These are phyloP conservation scores for Hylaeus anthracinus DNA, from an alignment of 1,140 invertebrate species.

Conservation along the genomic window DNA sequence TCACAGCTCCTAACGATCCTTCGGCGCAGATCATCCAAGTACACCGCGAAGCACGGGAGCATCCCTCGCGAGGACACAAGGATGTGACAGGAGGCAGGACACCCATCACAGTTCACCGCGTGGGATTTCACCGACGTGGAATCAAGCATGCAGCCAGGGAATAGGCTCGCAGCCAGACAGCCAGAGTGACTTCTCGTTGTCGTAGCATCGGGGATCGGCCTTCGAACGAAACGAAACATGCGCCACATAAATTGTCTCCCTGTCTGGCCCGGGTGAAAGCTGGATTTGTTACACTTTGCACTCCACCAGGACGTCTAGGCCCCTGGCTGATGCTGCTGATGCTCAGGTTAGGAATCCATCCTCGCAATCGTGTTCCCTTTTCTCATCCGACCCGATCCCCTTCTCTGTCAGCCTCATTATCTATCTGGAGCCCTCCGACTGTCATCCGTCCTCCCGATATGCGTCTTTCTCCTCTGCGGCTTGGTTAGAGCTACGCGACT, in stretches of 20 bases:
- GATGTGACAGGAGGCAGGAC: conserved; percentile 51
- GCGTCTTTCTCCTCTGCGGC: conserved; percentile 32
- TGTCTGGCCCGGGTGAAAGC: conserved; percentile 79
- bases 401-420: conserved; percentile 69
- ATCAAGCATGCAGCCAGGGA: conserved; percentile 57
- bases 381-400: conserved; percentile 39
- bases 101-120: conserved; percentile 51
- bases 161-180: conserved; percentile 45
- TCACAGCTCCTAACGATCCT: conserved; percentile 5
- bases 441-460: conserved; percentile 58
- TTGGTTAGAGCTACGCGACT: background rate
- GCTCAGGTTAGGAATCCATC: conserved; percentile 68
- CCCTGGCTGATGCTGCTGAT: conserved; percentile 47
- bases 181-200: conserved; percentile 74
- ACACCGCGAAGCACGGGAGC: background rate
- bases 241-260: conserved; percentile 81
- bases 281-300: conserved; percentile 82
- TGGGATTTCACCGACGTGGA: conserved; percentile 65
- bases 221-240: conserved; percentile 77
- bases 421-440: conserved; percentile 53
- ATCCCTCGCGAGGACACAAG: conserved; percentile 4
- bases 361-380: conserved; percentile 54
- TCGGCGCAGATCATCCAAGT: conserved; percentile 17
- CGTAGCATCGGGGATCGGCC: conserved; percentile 73
- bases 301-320: conserved; percentile 72